Evolutionary conservation across 2,888 invertebrate species (phyloP), one percentile per base, ranked within the genome.

Genomic region (Capitulum mitella): DNA sequence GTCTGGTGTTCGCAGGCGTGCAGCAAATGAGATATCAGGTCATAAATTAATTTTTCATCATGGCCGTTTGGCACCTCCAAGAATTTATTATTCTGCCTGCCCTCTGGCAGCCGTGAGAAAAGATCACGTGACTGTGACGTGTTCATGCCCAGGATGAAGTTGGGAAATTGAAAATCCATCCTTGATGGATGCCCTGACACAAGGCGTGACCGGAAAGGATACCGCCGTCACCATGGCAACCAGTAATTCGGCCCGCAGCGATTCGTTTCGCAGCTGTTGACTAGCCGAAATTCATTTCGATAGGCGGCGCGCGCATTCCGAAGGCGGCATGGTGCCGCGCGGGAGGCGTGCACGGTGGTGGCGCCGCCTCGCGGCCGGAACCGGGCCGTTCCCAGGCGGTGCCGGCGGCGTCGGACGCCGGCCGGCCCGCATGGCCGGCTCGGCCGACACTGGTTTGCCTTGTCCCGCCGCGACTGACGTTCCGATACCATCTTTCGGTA

Each of bases 1-100:
- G 37, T 16, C 34, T 1, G 19, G 70, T 32, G 37, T 32, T 70
- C 37, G 22, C 70, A 16, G 26, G 12, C 37, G 34, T 22, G 26
- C 70, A 37, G 70, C 70, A 70, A 70, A 70, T 70, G 70, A 70
- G 70, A 70, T 70, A 70, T 70, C 70, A 70, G 70, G 70, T 70
- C 70, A 70, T 70, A 70, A 70, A 70, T 70, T 70, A 70, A 70
- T 70, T 34, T 70, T 70, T 70, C 70, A 70, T 70, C 70, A 70
- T 70, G 70, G 70, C 70, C 70, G 70, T 70, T 70, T 70, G 70
- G 32, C 70, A 70, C 70, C 70, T 70, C 16, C 14, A 37, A 26
- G 37, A 70, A 70, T 70, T 70, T 16, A 70, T 37, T 22, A 22
- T 16, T n/a, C 5, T 10, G 22, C 70, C 10, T 12, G 29, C 3